Evolutionary conservation across 2,888 invertebrate species (phyloP), one percentile per base, ranked within the genome.

Genomic region (Heteromyza rotundicornis): DNA sequence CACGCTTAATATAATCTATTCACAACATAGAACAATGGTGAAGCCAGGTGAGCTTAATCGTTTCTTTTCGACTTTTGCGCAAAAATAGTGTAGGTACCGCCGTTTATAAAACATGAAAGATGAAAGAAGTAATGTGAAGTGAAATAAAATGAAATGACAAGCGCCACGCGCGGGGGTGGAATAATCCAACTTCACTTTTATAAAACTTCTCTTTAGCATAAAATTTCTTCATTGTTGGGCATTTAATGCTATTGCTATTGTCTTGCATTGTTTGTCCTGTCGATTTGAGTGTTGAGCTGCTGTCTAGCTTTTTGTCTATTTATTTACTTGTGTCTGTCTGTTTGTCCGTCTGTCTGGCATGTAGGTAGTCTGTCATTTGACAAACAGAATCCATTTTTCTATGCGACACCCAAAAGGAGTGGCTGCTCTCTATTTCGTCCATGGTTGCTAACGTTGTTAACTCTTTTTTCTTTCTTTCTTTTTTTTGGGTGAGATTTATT

Each of bases 241-340:
- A 61, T 57, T 61, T 61, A 61, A 61, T 61, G 56, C 52, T 57
- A 61, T 57, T 61, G 56, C 52, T 57, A 61, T 61, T 61, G 60
- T 60, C 23, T 44, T 40, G 40, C 20, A 57, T 61, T 27, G 27
- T 27, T 27, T 51, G 23, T 52, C 27, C 44, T 57, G 50, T 55
- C 50, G 40, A 50, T 60, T 54, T 59, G 19, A 14, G 8, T 16
- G 19, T 16, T 7, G 10, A 40, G 10, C 40, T 40, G 2, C 40
- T 40, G 3, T n/a, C 40, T 40, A 5, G 5, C 40, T 40, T n/a
- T 40, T n/a, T 40, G 40, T n/a, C 2, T 64, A 64, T 64, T 53
- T 64, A 63, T 64, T 63, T 64, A 57, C 58, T 64, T 53, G 49
- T 49, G 58, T 32, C 35, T 56, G 54, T 54, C 58, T 50, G 56